Evolutionary conservation across 2,888 invertebrate species (phyloP).

Genomic region (Parnassius glacialis): DNA sequence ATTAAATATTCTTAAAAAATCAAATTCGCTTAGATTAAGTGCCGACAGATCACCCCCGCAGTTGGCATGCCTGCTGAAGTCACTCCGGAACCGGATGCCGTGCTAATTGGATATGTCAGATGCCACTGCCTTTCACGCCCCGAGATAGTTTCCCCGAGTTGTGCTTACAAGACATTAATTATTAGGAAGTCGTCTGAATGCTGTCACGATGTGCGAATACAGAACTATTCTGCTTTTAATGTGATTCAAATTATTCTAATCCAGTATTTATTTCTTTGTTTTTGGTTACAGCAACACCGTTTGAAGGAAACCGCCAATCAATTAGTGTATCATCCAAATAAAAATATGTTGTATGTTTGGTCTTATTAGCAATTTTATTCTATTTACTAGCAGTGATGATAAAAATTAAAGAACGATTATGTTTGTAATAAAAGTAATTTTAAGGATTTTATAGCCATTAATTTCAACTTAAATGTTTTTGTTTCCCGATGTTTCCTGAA

Average conservation of each 20-base stretch:
- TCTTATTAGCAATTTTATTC: too few relatives aligned
- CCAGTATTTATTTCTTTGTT: background rate
- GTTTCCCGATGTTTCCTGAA: too few relatives aligned
- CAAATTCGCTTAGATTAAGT: constrained; percentile 19
- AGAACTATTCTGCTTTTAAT: background rate
- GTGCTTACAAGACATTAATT: constrained; percentile 72
- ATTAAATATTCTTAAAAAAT: constrained; percentile 22
- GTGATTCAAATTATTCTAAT: background rate
- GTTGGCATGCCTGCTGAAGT: constrained; percentile 42
- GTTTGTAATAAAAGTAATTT: too few relatives aligned
- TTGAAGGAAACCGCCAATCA: too few relatives aligned
- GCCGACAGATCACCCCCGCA: constrained; percentile 26
- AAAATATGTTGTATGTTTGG: background rate
- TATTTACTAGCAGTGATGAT: too few relatives aligned
- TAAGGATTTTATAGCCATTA: too few relatives aligned
- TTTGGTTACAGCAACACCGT: background rate
- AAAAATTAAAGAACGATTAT: too few relatives aligned
- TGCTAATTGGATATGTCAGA: constrained; percentile 80
- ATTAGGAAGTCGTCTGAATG: constrained; percentile 57
- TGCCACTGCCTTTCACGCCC: constrained; percentile 72
- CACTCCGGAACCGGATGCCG: constrained; percentile 64
- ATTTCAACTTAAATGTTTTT: too few relatives aligned
- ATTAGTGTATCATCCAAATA: too few relatives aligned
- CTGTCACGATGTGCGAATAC: constrained; percentile 30
- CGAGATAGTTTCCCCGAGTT: constrained; percentile 66